Base-by-base conservation (phyloP, 2,797 vertebrate genomes). In the Tokudaia muenninki region DNA sequence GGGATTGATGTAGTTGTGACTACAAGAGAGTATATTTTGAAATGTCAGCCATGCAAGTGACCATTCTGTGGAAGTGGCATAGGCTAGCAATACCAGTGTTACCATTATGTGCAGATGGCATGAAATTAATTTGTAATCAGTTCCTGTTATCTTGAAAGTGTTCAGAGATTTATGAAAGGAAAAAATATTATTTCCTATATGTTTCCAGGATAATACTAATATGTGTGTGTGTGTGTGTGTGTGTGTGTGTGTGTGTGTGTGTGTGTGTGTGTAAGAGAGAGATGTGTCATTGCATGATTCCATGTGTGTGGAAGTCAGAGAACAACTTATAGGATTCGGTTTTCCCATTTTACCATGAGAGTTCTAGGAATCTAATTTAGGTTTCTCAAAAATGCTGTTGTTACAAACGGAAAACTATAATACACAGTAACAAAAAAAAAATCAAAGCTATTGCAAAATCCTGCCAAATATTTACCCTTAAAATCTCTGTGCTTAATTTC, bases 391-490 rank as follows among this genome's bases (percentile, higher is more conserved):
- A 89, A 91, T 72, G 4, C 37, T 82, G 7, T 61, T 17, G 41
- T 90, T 92, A 94, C 26, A 92, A 90, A 90, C 34, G 34, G 31
- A 24, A 87, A 29, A 77, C 7, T 31, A 26, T 72, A 78, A 87
- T 79, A 70, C 1, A 81, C 4, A 94, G 34, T 81, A 31, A 78
- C 41, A 24, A 29, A 57, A 90, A 95, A 16, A 78, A 61, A 75
- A 82, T 65, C 67, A 93, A 92, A 94, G 24, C 74, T 86, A 78
- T 63, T 77, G 26, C 26, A 29, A 95, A 96, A 41, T 88, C 13
- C 44, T 59, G 65, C 44, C 29, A 96, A 77, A 94, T 83, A 91
- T 74, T 24, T 65, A 96, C 44, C 75, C 16, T 19, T 84, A 41
- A 52, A 13, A 90, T 77, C 50, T 41, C 19, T 63, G 72, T 37